A percentile compares a stretch with the other conserved stretches of the same genome.
These are phyloP conservation scores for Drosophila austrosaltans DNA, from an alignment of 2,888 invertebrate species.

Conservation along the genomic window DNA sequence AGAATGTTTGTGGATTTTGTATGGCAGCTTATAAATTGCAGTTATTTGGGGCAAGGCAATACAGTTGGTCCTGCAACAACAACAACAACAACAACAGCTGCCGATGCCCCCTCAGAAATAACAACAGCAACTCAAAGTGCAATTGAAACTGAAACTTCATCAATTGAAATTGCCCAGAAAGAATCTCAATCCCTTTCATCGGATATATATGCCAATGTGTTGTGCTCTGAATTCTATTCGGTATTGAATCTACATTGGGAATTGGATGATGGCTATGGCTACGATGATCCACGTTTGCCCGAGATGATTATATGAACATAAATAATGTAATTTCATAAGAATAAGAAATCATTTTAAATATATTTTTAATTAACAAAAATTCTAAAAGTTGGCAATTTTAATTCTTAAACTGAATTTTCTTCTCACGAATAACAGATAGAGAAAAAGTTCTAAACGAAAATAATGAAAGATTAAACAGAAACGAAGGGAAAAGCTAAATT, in stretches of 20 bases:
- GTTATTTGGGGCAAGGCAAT: background rate
- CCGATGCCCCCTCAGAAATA: background rate
- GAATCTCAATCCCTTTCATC: background rate
- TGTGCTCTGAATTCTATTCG: conserved; percentile 17
- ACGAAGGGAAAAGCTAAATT: too few species aligned
- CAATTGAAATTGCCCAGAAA: background rate
- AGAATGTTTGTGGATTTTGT: conserved; percentile 49
- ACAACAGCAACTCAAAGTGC: background rate
- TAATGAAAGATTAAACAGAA: too few species aligned
- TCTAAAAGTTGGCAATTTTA: too few species aligned
- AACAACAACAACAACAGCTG: too few species aligned
- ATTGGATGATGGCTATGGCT: conserved; percentile 42
- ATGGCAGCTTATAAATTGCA: conserved; percentile 51
- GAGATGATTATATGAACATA: conserved; percentile 53
- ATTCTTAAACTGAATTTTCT: too few species aligned
- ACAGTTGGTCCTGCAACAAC: background rate
- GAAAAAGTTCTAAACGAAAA: conserved; percentile 9
- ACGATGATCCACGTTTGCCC: conserved; percentile 63
- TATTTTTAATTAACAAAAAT: too few species aligned
- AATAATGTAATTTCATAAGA: too few species aligned
- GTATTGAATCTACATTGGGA: conserved; percentile 26
- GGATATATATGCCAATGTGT: background rate
- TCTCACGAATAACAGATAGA: too few species aligned
- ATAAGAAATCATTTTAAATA: too few species aligned
- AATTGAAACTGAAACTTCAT: background rate